Percentiles rank a stretch among this genome's conserved stretches.
Evolutionary conservation across 92 coral and sea anemone species (phyloP).

Genomic region (Paramuricea clavata): DNA sequence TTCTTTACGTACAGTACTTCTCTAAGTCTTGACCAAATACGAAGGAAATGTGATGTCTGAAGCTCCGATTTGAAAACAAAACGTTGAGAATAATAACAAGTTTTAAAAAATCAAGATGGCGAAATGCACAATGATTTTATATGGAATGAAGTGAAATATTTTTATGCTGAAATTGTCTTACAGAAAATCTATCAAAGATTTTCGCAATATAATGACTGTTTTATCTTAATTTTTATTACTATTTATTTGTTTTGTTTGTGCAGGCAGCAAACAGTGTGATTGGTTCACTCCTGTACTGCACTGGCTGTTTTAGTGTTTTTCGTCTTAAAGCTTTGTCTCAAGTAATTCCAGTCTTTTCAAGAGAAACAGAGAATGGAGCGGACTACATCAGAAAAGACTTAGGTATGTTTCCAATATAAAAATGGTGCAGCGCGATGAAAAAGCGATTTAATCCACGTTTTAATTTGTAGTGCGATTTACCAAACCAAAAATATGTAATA

Average conservation of each 20-base stretch:
- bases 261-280: slow-evolving; percentile 88
- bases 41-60: too few species aligned
- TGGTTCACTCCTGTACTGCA: slow-evolving; percentile 84
- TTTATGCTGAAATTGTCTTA: too few species aligned
- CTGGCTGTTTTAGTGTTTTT: slow-evolving; percentile 91
- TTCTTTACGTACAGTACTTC: too few species aligned
- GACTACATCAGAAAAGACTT: slow-evolving; percentile 77
- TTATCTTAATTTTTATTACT: neutral
- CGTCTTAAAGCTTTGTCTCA: slow-evolving; percentile 80
- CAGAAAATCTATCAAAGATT: too few species aligned
- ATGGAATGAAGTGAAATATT: too few species aligned
- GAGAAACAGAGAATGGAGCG: slow-evolving; percentile 71
- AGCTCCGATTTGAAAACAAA: too few species aligned
- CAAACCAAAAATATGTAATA: too few species aligned
- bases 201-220: neutral
- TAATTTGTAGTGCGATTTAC: neutral
- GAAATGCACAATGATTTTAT: too few species aligned
- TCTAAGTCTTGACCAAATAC: neutral
- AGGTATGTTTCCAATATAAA: slow-evolving; percentile 55
- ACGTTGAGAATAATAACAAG: neutral
- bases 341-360: slow-evolving; percentile 75
- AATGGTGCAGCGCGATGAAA: too few species aligned
- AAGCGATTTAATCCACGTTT: neutral
- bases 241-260: neutral
- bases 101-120: too few species aligned